Conservation (phyloP, 2,888 invertebrate genomes). For the Muscina levida region DNA sequence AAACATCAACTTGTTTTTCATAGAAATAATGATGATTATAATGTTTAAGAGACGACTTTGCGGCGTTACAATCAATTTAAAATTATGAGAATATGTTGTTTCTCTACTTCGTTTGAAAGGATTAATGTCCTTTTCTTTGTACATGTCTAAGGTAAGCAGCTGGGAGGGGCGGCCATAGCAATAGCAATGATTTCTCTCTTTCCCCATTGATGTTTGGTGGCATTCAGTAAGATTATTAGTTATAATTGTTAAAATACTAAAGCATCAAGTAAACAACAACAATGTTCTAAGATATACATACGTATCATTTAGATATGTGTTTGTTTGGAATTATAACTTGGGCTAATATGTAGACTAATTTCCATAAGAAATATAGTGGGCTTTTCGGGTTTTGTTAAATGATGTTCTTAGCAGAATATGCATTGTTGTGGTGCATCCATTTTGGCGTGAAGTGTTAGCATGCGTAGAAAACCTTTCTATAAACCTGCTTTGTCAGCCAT, state of each 20-base stretch:
- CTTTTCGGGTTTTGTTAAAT: background rate
- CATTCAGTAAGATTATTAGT: slow-evolving; percentile 8
- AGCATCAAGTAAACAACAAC: background rate
- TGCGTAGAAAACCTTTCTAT: slow-evolving; percentile 26
- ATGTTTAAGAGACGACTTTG: too few relatives aligned
- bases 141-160: background rate
- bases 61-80: background rate
- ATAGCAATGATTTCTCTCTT: background rate
- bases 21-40: background rate
- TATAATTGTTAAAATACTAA: slow-evolving; percentile 4
- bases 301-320: background rate
- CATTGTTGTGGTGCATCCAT: background rate
- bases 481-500: slow-evolving; percentile 69
- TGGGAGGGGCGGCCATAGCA: background rate
- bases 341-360: background rate
- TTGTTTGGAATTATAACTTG: background rate
- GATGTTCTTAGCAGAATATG: background rate
- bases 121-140: background rate
- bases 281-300: slow-evolving; percentile 16
- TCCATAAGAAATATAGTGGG: background rate
- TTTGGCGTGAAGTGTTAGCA: background rate
- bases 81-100: too few relatives aligned
- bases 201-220: background rate
- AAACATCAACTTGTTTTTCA: too few relatives aligned
- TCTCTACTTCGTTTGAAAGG: too few relatives aligned